These are phyloP conservation scores for Geococcyx californianus DNA, from an alignment of 2,113 vertebrate genomes.

Conservation along the genomic window DNA sequence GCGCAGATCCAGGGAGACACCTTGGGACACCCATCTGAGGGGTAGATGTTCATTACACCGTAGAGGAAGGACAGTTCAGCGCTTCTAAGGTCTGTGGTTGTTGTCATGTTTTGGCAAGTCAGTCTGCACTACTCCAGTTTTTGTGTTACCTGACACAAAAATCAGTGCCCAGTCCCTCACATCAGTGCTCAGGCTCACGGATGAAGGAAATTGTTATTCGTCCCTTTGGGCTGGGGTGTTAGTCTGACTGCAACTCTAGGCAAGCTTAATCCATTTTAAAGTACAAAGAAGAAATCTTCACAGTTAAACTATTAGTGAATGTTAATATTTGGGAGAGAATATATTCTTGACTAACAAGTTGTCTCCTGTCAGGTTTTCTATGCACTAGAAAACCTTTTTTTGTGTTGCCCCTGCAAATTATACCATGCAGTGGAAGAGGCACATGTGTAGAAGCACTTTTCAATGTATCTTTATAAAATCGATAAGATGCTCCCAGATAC, in stretches of 20 bases:
- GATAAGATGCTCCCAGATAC: not conserved
- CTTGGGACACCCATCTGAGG: fast-evolving
- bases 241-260: not conserved
- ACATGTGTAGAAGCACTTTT: not conserved
- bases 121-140: not conserved
- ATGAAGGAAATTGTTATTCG: not conserved
- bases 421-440: not conserved
- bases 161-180: too few relatives aligned
- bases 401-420: not conserved
- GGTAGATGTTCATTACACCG: not conserved
- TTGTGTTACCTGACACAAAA: not conserved
- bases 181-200: not conserved
- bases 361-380: not conserved
- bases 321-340: not conserved
- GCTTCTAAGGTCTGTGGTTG: not conserved
- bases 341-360: not conserved
- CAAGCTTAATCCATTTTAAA: not conserved
- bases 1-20: not conserved
- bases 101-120: not conserved
- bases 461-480: not conserved
- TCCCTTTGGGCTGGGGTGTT: not conserved
- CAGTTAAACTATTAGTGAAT: not conserved
- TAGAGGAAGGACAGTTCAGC: not conserved
- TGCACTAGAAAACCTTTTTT: not conserved
- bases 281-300: not conserved